phyloP scores from a whole-genome alignment of 2,888 invertebrate species.

The Molanna angustata region DNA sequence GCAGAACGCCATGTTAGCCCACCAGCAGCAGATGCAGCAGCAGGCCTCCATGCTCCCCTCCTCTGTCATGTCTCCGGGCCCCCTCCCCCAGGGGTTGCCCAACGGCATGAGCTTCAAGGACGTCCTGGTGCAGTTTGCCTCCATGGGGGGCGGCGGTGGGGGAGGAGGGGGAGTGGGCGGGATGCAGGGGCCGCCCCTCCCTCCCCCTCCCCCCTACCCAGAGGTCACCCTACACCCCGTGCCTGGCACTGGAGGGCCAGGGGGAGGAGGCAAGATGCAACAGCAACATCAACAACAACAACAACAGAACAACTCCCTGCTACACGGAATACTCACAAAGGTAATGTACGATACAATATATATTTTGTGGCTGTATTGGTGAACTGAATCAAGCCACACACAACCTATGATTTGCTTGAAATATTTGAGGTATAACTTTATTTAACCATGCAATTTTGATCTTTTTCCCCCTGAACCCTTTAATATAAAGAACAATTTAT shows the following conservation, averaged over 20 bases:
- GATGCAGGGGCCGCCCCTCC: slow-evolving; percentile 44
- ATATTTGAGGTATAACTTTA: no score
- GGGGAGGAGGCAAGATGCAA: slow-evolving; percentile 32
- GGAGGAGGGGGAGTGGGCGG: slow-evolving; percentile 15
- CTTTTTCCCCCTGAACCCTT: no score
- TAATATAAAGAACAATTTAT: no score
- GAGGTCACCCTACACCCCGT: slow-evolving; percentile 79
- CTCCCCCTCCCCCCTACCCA: slow-evolving; percentile 69
- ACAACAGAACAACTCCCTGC: slow-evolving; percentile 61
- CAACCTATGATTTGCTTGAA: no score
- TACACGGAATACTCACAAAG: slow-evolving; percentile 78
- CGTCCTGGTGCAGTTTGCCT: slow-evolving; percentile 72
- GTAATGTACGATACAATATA: no score
- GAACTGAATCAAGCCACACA: no score
- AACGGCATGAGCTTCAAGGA: slow-evolving; percentile 64
- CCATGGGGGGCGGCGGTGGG: slow-evolving; percentile 42
- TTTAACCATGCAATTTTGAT: no score
- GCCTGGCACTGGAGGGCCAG: slow-evolving; percentile 38
- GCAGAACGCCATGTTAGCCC: slow-evolving; percentile 17
- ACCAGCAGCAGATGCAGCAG: slow-evolving; percentile 21
- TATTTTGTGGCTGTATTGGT: no score
- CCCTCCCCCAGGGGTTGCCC: slow-evolving; percentile 33
- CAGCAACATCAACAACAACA: slow-evolving; percentile 42
- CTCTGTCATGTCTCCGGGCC: no score
- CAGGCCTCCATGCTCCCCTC: no score